These are phyloP conservation scores for Drosophila nannoptera DNA, from an alignment of 1,140 invertebrate species.

Conservation along the genomic window DNA sequence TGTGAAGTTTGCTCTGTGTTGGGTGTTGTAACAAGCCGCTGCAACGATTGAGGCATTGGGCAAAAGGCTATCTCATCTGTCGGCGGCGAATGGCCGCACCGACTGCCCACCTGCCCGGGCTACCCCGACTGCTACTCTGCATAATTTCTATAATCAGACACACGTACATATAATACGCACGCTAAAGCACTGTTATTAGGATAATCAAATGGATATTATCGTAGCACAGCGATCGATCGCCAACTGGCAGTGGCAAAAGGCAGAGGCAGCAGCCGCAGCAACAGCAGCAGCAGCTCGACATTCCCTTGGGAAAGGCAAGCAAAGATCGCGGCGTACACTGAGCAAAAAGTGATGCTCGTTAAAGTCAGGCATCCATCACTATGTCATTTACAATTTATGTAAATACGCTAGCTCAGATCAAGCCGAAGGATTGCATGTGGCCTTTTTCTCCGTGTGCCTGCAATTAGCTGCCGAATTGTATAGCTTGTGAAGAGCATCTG, in stretches of 20 bases:
- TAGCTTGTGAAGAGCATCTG: slow-evolving; percentile 37
- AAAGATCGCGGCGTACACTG: background rate
- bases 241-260: slow-evolving; percentile 9
- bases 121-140: slow-evolving; percentile 38
- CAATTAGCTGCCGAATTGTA: background rate
- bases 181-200: slow-evolving; percentile 79
- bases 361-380: background rate
- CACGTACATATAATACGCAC: slow-evolving; percentile 79
- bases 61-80: slow-evolving; percentile 5
- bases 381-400: too few relatives aligned
- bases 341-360: background rate
- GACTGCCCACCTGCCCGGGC: slow-evolving; percentile 9
- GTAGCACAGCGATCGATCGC: slow-evolving; percentile 60
- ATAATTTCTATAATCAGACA: slow-evolving; percentile 79
- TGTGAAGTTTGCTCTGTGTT: slow-evolving; percentile 59
- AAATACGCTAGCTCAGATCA: too few relatives aligned
- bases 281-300: slow-evolving; percentile 6
- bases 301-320: slow-evolving; percentile 25
- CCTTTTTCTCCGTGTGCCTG: too few relatives aligned
- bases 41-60: slow-evolving; percentile 46
- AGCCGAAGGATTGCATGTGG: too few relatives aligned
- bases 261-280: background rate
- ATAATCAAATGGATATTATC: slow-evolving; percentile 80
- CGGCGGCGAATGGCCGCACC: background rate
- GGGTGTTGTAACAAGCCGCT: slow-evolving; percentile 38